phyloP scores from a whole-genome alignment of 2,113 vertebrate genomes.

The Pygathrix nemaeus region DNA sequence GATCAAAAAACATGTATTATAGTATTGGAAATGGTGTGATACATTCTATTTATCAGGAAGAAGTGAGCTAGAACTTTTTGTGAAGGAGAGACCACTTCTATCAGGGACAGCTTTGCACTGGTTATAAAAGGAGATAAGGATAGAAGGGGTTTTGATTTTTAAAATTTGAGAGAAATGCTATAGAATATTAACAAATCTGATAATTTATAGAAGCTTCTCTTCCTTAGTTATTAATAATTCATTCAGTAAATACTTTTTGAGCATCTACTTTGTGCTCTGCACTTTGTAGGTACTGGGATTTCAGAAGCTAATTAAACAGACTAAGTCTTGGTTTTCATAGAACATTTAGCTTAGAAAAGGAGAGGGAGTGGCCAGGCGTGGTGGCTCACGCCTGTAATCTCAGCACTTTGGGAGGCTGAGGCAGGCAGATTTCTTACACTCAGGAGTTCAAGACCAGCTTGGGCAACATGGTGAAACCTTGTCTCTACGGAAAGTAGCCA shows the following conservation, averaged over 20 bases:
- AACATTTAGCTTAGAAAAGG: background rate
- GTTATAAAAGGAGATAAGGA: background rate
- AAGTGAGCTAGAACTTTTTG: background rate
- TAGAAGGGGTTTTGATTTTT: background rate
- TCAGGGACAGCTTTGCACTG: background rate
- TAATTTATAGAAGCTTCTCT: background rate
- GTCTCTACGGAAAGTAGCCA: no score
- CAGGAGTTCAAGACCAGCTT: background rate
- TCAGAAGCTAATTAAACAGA: background rate
- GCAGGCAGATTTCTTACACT: no score
- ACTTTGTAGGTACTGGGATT: background rate
- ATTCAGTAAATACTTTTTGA: background rate
- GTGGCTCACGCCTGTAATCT: no score
- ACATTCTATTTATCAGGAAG: background rate
- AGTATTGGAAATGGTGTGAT: background rate
- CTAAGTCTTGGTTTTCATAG: background rate
- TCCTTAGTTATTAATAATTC: background rate
- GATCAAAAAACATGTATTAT: background rate
- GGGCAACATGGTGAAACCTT: no score
- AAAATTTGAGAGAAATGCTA: background rate
- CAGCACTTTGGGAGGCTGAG: no score
- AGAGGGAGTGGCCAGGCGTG: background rate
- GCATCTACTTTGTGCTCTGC: background rate
- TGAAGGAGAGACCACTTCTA: background rate
- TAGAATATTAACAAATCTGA: background rate